These are phyloP conservation scores for Arion vulgaris DNA, from an alignment of 1,140 invertebrate genomes.

Conservation along the genomic window DNA sequence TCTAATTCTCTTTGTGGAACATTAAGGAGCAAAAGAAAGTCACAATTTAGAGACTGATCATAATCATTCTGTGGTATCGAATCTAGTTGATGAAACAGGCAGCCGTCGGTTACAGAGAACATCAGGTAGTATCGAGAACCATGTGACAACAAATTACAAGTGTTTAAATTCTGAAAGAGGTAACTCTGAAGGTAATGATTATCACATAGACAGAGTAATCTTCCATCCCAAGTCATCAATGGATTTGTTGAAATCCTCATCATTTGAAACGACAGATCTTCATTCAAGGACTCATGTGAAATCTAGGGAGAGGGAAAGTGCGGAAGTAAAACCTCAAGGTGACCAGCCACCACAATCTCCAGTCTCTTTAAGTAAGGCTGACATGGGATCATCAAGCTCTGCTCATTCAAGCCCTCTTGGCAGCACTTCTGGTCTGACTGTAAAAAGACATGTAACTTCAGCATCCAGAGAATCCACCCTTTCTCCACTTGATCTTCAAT, in stretches of 20 bases:
- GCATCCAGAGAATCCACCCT: not conserved
- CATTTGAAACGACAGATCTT: not conserved
- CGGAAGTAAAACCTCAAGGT: not conserved
- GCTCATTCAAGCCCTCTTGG: not conserved
- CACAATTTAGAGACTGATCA: no score
- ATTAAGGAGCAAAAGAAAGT: no score
- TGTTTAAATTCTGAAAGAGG: not conserved
- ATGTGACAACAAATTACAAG: not conserved
- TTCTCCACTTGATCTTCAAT: not conserved
- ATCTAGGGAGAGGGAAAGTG: not conserved
- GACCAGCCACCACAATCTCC: conserved; percentile 4
- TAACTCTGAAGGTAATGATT: not conserved
- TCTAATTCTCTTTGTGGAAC: no score
- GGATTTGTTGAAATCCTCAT: not conserved
- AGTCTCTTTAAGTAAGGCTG: conserved; percentile 1
- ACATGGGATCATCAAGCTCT: not conserved
- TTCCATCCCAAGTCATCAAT: not conserved
- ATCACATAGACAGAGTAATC: not conserved
- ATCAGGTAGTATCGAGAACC: not conserved
- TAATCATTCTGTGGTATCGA: no score
- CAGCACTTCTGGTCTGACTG: not conserved
- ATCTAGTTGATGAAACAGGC: not conserved
- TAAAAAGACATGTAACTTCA: not conserved
- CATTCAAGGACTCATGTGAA: not conserved
- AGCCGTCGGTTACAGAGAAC: not conserved